phyloP scores from a whole-genome alignment of 2,113 vertebrate genomes.

The Embiotoca jacksoni region DNA sequence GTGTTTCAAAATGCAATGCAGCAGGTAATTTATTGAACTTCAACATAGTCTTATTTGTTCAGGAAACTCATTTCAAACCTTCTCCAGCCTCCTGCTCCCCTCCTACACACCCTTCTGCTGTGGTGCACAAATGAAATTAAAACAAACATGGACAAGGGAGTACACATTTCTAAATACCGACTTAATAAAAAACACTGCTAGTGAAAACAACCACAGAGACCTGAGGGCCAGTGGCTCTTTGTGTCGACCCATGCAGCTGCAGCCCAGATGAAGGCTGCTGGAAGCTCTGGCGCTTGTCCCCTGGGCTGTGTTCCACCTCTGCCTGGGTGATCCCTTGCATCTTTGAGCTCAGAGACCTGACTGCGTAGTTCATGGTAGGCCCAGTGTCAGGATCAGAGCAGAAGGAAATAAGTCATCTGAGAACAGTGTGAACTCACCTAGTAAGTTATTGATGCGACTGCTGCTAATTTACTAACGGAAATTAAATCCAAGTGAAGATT shows the following conservation, averaged over 20 bases:
- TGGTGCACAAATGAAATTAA: conserved; percentile 68
- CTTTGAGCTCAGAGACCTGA: conserved; percentile 35
- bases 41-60: conserved; percentile 49
- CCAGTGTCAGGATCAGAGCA: conserved; percentile 12
- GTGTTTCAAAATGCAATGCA: conserved; percentile 43
- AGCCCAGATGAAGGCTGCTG: conserved; percentile 43
- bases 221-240: conserved; percentile 43
- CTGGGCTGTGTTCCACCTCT: conserved; percentile 44
- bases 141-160: conserved; percentile 69
- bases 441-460: conserved; percentile 71
- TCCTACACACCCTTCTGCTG: conserved; percentile 46
- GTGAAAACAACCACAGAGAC: conserved; percentile 67
- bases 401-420: conserved; percentile 56
- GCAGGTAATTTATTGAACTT: conserved; percentile 53
- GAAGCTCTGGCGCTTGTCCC: conserved; percentile 35
- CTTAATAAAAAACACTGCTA: conserved; percentile 67
- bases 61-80: conserved; percentile 53
- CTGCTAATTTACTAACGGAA: conserved; percentile 33
- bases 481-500: conserved; percentile 61
- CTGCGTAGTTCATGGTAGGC: conserved; percentile 3
- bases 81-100: conserved; percentile 27
- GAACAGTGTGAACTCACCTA: conserved; percentile 53
- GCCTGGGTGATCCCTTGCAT: conserved; percentile 45
- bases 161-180: conserved; percentile 77
- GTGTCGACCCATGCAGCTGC: conserved; percentile 69